Evolutionary conservation across 1,140 invertebrate species (phyloP).

Genomic region (Zaprionus lachaisei): DNA sequence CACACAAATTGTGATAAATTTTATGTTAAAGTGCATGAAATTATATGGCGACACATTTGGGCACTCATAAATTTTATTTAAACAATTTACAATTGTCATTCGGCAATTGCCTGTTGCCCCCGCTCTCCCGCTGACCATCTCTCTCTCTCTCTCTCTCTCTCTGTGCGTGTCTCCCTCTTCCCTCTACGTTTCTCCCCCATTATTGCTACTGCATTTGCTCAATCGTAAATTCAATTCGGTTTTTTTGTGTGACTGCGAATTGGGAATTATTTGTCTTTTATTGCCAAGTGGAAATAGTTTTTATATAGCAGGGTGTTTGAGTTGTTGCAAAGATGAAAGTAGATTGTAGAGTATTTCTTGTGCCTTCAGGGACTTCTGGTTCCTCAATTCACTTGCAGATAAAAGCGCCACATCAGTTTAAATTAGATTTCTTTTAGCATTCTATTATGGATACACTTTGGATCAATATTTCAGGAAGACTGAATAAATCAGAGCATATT

Average conservation of each 20-base stretch:
- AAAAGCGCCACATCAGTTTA: background rate
- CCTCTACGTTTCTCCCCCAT: background rate
- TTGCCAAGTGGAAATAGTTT: slow-evolving; percentile 62
- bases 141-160: background rate
- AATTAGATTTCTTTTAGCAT: background rate
- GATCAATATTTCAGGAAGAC: background rate
- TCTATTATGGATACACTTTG: background rate
- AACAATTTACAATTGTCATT: slow-evolving; percentile 83
- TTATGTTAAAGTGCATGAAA: slow-evolving; percentile 83
- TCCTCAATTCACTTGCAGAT: background rate
- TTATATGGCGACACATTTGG: slow-evolving; percentile 82
- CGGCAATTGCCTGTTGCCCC: slow-evolving; percentile 67
- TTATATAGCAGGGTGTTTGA: slow-evolving; percentile 44
- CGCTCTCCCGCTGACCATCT: background rate
- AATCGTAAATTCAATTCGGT: slow-evolving; percentile 13
- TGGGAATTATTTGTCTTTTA: slow-evolving; percentile 63
- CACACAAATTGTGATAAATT: slow-evolving; percentile 82
- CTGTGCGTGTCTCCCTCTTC: background rate
- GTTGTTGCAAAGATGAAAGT: background rate
- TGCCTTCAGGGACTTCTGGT: background rate
- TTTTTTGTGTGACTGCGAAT: slow-evolving; percentile 33
- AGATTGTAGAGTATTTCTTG: background rate
- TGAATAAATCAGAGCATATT: slow-evolving; percentile 5
- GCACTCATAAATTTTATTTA: slow-evolving; percentile 82
- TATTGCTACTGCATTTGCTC: slow-evolving; percentile 28